phyloP scores from a whole-genome alignment of 2,888 invertebrate species.

The Dioctria linearis region DNA sequence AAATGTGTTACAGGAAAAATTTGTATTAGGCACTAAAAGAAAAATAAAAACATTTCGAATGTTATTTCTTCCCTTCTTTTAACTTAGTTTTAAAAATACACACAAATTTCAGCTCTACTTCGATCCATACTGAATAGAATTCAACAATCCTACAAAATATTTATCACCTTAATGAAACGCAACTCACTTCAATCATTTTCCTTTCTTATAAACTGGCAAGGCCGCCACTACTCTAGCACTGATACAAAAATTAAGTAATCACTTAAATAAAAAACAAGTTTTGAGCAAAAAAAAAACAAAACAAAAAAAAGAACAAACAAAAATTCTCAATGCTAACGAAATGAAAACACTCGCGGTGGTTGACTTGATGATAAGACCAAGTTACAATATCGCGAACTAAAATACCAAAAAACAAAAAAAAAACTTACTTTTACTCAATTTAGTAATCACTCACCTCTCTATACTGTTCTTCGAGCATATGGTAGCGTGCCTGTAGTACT shows the following conservation, averaged over 20 bases:
- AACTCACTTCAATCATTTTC: constrained; percentile 16
- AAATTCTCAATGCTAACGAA: background rate
- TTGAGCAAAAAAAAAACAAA: background rate
- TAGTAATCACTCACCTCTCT: constrained; percentile 75
- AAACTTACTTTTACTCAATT: background rate
- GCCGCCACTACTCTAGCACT: background rate
- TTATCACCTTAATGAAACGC: too few relatives aligned
- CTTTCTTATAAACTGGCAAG: constrained; percentile 29
- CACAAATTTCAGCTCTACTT: too few relatives aligned
- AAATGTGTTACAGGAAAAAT: too few relatives aligned
- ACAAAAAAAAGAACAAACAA: constrained; percentile 3
- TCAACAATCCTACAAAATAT: too few relatives aligned
- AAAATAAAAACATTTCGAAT: too few relatives aligned
- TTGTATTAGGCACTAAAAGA: too few relatives aligned
- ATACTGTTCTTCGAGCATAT: constrained; percentile 88
- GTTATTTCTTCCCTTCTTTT: too few relatives aligned
- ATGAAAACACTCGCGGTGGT: background rate
- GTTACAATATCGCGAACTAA: background rate
- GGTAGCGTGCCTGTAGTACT: constrained; percentile 88
- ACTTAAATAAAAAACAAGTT: background rate
- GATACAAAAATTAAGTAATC: too few relatives aligned
- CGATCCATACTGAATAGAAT: too few relatives aligned
- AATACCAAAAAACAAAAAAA: background rate
- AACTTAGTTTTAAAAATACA: too few relatives aligned
- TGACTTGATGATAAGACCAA: background rate